Base-by-base conservation (phyloP, 1,140 invertebrate species). In the Drosophila bipectinata region DNA sequence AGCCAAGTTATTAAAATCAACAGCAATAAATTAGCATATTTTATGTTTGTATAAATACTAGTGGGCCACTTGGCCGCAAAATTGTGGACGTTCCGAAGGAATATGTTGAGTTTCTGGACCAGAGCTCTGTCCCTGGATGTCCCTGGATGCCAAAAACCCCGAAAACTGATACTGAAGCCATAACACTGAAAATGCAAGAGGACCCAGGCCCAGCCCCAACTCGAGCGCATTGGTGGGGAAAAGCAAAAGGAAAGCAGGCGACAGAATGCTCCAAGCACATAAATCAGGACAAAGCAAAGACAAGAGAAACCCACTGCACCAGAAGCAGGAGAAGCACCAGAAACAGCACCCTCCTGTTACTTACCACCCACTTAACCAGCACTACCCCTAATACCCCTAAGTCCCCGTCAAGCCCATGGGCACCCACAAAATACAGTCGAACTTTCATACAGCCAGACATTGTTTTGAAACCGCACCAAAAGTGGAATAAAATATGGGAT, bases 21-120 rank as follows among this genome's bases (percentile, higher is more conserved):
- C 81, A 87, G 78, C 82, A 78, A 85, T 85, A 85, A 85, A 85
- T 85, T 82, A 81, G 82, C 82, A 85, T 87, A 72, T 80, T 82
- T 85, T 85, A 84, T 77, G 74, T 71, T 81, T 73, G 44, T 66
- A 77, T 72, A 68, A 73, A 78, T 51, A 73, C 48, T 4, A 24
- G 32, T 39, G 54, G 53, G 52, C 37, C 39, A 14, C 39, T 34
- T 41, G 39, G 2, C 39, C 39, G 39, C 39, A 41, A 14, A 41
- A 41, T 14, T 41, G 39, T n/a, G 34, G 34, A 4, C 34, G 34
- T 4, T 57, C 24, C 48, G 1, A 24, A 39, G 41, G 41, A 39
- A 58, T 44, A 28, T 56, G 66, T 41, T 37, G 45, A 56, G 60
- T 48, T 66, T 47, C 14, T 41, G 39, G 39, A n/a, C 39, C 39